Base-by-base conservation (phyloP, 2,888 invertebrate species). In the Eupelmus urozonus region DNA sequence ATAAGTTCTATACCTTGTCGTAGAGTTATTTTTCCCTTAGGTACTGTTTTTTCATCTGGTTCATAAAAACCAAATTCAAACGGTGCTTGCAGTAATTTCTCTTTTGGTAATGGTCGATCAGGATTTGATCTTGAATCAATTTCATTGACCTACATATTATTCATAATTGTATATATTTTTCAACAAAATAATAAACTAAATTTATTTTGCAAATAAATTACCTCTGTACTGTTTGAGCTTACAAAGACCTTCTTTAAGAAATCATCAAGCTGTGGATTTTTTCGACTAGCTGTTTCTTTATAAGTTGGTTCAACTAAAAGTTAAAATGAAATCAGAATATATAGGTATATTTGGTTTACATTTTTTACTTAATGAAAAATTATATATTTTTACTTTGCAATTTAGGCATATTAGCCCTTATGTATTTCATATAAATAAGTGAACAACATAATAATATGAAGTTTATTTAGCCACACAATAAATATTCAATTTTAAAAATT, bases 181-280 rank as follows among this genome's bases (percentile, higher is more conserved):
- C 7, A 53, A 42, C 4, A 42, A 55, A 40, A n/a, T n/a, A 78
- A 67, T 76, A 78, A 73, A 71, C 62, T 18, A 53, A 20, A 40
- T 74, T 72, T 59, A 69, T n/a, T n/a, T n/a, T n/a, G n/a, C 45
- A 73, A 62, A 67, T 57, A 25, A 72, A 66, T 80, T 80, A 88
- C 88, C 78, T 84, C 66, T 74, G 90, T 89, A 73, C 93, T 93
- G 72, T 91, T 85, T 0, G 95, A 94, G 72, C 92, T 93, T 87
- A 96, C 95, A 92, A 92, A 96, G 90, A 96, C 93, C 87, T 92
- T 91, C 89, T 93, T 94, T 78, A 96, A 90, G 86, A 93, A 90
- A 45, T 91, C 89, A 85, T 95, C 92, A 13, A 96, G 91, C n/a
- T 84, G 87, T 7, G 85, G 67, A 88, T 96, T 91, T 88, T 95